Percentiles rank a stretch among this genome's conserved stretches.
These are phyloP conservation scores for Numida meleagris DNA, from an alignment of 2,113 vertebrate genomes.

Conservation along the genomic window DNA sequence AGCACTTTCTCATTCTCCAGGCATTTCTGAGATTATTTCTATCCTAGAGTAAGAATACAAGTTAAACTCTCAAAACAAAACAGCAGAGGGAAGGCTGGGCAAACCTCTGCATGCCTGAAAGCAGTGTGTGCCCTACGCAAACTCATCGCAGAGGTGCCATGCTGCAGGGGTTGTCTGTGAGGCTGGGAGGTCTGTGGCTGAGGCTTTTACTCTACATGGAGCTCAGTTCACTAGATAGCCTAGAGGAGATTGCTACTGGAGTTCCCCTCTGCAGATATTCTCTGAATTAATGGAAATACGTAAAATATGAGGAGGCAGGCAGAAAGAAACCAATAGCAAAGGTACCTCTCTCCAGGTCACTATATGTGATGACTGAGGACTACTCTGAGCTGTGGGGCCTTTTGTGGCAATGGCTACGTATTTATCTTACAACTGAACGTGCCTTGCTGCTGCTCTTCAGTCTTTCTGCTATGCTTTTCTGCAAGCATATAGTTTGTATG, in stretches of 20 bases:
- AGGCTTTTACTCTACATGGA: not conserved
- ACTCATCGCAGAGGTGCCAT: rapidly evolving
- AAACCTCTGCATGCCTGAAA: not conserved
- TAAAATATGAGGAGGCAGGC: not conserved
- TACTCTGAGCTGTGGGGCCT: not conserved
- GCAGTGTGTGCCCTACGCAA: not conserved
- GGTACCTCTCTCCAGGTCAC: not conserved
- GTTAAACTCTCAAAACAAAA: not conserved
- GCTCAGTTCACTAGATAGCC: not conserved
- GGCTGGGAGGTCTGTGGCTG: not conserved
- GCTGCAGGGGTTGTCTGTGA: rapidly evolving
- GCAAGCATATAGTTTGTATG: not conserved
- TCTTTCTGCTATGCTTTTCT: not conserved
- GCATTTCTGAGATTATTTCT: not conserved
- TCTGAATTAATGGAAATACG: not conserved
- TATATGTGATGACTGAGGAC: rapidly evolving
- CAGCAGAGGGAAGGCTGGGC: not conserved
- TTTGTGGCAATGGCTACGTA: not conserved
- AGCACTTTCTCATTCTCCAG: not conserved
- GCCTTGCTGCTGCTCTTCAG: not conserved
- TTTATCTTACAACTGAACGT: not conserved
- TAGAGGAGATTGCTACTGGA: not conserved
- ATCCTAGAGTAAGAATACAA: not conserved
- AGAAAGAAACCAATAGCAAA: not conserved
- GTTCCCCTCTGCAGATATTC: not conserved